These are phyloP conservation scores for Drosophila subobscura DNA, from an alignment of 1,140 invertebrate species.

Conservation along the genomic window DNA sequence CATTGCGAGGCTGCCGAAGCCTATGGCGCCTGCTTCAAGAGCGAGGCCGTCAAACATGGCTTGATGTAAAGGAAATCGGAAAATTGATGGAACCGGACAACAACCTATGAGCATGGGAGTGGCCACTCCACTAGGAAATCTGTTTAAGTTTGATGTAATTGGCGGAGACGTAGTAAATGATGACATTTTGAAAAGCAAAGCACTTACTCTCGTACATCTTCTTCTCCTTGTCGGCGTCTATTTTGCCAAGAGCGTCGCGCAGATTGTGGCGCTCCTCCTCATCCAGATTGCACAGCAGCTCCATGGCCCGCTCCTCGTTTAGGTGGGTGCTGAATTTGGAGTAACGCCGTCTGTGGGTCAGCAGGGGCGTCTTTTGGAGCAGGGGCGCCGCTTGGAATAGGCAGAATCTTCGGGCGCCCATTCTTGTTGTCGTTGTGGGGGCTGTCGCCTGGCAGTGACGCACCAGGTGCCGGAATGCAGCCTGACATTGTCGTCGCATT, in stretches of 20 bases:
- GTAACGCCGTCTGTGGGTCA: conserved; percentile 25
- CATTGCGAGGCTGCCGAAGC: conserved; percentile 65
- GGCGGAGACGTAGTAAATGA: conserved; percentile 13
- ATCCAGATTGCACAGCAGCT: conserved; percentile 64
- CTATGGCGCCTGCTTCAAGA: conserved; percentile 58
- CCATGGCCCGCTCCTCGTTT: conserved; percentile 58
- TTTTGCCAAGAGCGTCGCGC: conserved; percentile 49
- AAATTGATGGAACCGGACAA: neutral
- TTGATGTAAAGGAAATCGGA: conserved; percentile 31
- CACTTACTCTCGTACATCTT: conserved; percentile 64
- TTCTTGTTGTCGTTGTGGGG: conserved; percentile 7
- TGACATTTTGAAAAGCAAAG: conserved; percentile 14
- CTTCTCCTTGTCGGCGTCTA: conserved; percentile 65
- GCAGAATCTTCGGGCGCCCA: neutral
- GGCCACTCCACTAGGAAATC: neutral
- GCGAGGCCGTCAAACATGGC: conserved; percentile 38
- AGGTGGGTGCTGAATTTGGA: conserved; percentile 65
- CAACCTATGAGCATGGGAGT: neutral
- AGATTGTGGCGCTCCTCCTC: conserved; percentile 63
- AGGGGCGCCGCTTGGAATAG: neutral
- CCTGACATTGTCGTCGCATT: conserved; percentile 44
- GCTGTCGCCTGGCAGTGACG: conserved; percentile 26
- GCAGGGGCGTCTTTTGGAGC: neutral
- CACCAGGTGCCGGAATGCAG: conserved; percentile 30
- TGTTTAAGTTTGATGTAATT: conserved; percentile 16